Evolutionary conservation across 2,888 invertebrate genomes (phyloP), one percentile per base, ranked within the genome.

Genomic region (Watsonalla binaria): DNA sequence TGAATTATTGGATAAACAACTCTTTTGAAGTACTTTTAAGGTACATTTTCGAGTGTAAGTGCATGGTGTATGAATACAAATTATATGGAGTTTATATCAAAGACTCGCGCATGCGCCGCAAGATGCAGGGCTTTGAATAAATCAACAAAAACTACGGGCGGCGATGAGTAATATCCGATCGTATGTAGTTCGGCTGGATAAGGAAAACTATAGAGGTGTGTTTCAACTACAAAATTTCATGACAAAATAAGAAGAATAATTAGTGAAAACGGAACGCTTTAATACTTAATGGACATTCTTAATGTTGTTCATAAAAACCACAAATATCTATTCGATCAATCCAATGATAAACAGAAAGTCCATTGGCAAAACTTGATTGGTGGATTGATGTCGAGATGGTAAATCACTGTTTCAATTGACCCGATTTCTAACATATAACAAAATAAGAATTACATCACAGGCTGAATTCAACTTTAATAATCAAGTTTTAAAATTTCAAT

Each of bases 111-210:
- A 71, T 76, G 78, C 84, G 80, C 78, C 76, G 82, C 82, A 80
- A 82, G 83, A 80, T 83, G 82, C 79, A 73, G 76, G 81, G 78
- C 78, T 83, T 82, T 84, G 86, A 85, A 90, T 90, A 90, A 90
- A 90, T 90, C 90, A 90, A 87, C 88, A 84, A 86, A 86, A 89
- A 81, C 89, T 84, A 85, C 90, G 86, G 89, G 86, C 74, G 85
- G 84, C 81, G 78, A 82, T 86, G 87, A 89, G 80, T 87, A 82
- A 87, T 89, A 82, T 71, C 72, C 73, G 62, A 68, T 68, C 68
- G 74, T 80, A 78, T 77, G 79, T 76, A 76, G 78, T 76, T 76
- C 72, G 77, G 70, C 63, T 52, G 74, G 65, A 79, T 70, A 75
- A 51, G 46, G 59, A 66, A 66, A 65, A 39, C 57, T 9, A 51